phyloP scores from a whole-genome alignment of 30 jellyfish, hydroid and myxozoan genomes.

The Rhopilema esculentum region DNA sequence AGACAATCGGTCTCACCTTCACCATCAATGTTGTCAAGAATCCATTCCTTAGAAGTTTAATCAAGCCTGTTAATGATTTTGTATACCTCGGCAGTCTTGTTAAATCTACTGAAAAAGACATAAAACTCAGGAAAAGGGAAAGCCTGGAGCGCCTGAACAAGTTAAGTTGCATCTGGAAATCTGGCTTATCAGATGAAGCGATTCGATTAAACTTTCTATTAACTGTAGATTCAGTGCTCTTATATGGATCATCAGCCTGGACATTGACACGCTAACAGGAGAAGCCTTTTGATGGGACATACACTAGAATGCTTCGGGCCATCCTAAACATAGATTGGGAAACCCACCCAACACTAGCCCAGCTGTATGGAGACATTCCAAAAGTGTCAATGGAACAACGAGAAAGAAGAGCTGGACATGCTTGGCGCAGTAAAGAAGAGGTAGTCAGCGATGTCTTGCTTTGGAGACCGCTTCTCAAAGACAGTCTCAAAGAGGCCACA shows the following conservation, averaged over 20 bases:
- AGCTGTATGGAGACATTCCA: neutral
- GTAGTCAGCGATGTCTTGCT: no score
- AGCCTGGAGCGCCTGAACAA: conserved; percentile 31
- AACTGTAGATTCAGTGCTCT: conserved; percentile 36
- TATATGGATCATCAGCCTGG: conserved; percentile 53
- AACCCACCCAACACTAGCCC: conserved; percentile 19
- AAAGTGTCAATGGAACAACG: no score
- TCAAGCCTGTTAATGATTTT: no score
- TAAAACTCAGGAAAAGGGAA: neutral
- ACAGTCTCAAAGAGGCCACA: no score
- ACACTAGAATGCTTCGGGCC: conserved; percentile 48
- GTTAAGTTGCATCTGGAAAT: conserved; percentile 15
- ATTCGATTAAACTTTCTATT: conserved; percentile 1
- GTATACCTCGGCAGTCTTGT: no score
- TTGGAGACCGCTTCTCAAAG: no score
- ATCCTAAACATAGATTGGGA: conserved; percentile 13
- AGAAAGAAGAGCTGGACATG: no score
- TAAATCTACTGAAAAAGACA: no score
- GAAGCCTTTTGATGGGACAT: conserved; percentile 43
- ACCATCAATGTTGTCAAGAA: no score
- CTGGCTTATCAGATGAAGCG: neutral
- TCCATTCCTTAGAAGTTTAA: no score
- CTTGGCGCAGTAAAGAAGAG: no score
- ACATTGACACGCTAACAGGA: conserved; percentile 30
- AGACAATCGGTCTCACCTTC: no score